Evolutionary conservation across 2,888 invertebrate species (phyloP).

Genomic region (Drosophila limbata): DNA sequence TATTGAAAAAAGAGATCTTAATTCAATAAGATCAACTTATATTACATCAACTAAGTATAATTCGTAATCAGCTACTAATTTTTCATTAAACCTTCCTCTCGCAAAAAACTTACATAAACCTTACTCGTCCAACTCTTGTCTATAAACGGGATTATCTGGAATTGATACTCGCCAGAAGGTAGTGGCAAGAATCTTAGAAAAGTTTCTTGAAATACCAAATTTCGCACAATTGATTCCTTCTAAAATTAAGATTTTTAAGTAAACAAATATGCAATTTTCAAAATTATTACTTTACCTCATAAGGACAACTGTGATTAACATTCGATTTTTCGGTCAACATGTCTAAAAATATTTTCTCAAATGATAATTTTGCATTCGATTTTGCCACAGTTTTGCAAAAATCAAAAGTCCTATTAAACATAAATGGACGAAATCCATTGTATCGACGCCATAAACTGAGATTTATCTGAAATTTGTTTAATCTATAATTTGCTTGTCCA

Average conservation of each 20-base stretch:
- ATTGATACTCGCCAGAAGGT: conserved; percentile 42
- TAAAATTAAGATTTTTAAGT: not conserved
- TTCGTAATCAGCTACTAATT: not conserved
- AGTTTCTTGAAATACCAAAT: conserved; percentile 29
- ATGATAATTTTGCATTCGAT: not conserved
- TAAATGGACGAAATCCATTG: conserved; percentile 43
- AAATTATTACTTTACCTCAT: conserved; percentile 16
- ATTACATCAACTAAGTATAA: no score
- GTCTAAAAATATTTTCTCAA: not conserved
- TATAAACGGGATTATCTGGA: conserved; percentile 5
- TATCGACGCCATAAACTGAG: conserved; percentile 32
- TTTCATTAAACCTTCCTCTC: conserved; percentile 2
- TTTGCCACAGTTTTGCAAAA: conserved; percentile 26
- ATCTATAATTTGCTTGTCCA: not conserved
- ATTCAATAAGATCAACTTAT: no score
- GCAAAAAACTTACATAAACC: not conserved
- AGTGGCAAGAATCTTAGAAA: conserved; percentile 17
- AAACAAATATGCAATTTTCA: not conserved
- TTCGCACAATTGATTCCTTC: conserved; percentile 26
- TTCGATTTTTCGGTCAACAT: not conserved
- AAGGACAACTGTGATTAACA: conserved; percentile 46
- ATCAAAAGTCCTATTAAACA: conserved; percentile 38
- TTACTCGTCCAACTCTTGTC: conserved; percentile 22
- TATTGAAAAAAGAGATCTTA: no score
- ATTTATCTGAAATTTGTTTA: conserved; percentile 20